These are phyloP conservation scores for Apis florea DNA, from an alignment of 1,140 invertebrate genomes.

Conservation along the genomic window DNA sequence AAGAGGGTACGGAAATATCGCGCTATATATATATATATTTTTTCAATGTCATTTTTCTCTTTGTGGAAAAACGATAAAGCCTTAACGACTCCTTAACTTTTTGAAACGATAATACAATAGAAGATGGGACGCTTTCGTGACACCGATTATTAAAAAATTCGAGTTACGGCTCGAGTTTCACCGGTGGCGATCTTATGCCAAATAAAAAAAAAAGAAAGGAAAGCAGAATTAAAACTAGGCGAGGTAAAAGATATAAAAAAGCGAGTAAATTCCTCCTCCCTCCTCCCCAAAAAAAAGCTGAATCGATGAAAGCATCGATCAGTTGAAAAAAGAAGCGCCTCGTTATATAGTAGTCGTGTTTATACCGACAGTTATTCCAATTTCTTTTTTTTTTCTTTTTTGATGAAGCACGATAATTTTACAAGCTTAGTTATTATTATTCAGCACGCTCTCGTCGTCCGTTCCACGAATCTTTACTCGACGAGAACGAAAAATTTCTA, in stretches of 20 bases:
- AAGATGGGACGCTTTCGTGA: constrained; percentile 5
- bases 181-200: constrained; percentile 49
- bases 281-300: constrained; percentile 48
- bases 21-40: background rate
- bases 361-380: constrained; percentile 28
- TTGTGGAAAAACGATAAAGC: too few relatives aligned
- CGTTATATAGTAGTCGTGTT: constrained; percentile 35
- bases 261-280: constrained; percentile 18
- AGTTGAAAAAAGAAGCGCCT: constrained; percentile 66
- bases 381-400: too few relatives aligned
- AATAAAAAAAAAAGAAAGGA: constrained; percentile 63
- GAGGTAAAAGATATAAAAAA: constrained; percentile 64
- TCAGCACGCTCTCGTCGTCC: too few relatives aligned
- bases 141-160: constrained; percentile 8
- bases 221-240: constrained; percentile 59
- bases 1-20: background rate
- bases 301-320: constrained; percentile 69
- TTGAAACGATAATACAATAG: background rate
- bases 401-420: background rate
- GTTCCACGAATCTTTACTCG: too few relatives aligned
- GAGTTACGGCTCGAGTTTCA: constrained; percentile 30
- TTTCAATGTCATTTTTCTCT: too few relatives aligned
- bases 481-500: background rate
- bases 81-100: background rate
- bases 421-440: too few relatives aligned